phyloP scores from a whole-genome alignment of 1,140 invertebrate genomes.

The Heliconius melpomene region DNA sequence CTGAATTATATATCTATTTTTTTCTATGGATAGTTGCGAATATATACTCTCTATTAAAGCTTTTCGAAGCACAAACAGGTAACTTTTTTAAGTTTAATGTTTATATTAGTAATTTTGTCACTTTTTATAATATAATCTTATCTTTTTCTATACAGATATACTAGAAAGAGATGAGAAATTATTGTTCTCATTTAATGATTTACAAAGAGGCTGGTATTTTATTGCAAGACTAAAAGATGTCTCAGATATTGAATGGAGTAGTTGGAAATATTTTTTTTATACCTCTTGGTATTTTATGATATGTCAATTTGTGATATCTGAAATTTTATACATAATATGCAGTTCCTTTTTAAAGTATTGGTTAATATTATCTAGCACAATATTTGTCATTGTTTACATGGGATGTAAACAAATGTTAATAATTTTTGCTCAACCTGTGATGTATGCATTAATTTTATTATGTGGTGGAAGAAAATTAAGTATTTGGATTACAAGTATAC shows the following conservation, averaged over 20 bases:
- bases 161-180: constrained; percentile 47
- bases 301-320: constrained; percentile 66
- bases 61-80: constrained; percentile 66
- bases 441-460: constrained; percentile 60
- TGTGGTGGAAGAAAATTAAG: constrained; percentile 61
- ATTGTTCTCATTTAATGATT: constrained; percentile 52
- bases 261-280: constrained; percentile 72
- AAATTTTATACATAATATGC: constrained; percentile 56
- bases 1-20: constrained; percentile 63
- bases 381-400: constrained; percentile 61
- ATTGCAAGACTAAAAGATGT: constrained; percentile 67
- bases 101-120: neutral
- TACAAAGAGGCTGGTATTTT: constrained; percentile 66
- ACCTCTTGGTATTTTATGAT: constrained; percentile 63
- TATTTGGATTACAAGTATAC: constrained; percentile 65
- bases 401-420: constrained; percentile 62
- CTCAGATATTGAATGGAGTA: constrained; percentile 78
- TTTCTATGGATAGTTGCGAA: constrained; percentile 67
- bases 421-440: constrained; percentile 64
- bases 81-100: constrained; percentile 34
- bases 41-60: constrained; percentile 64
- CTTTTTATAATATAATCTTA: neutral
- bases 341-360: constrained; percentile 58
- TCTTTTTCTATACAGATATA: constrained; percentile 58
- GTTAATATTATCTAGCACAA: constrained; percentile 70